Evolutionary conservation across 2,113 vertebrate species (phyloP), one percentile per base, ranked within the genome.

Genomic region (Amphiprion ocellaris): DNA sequence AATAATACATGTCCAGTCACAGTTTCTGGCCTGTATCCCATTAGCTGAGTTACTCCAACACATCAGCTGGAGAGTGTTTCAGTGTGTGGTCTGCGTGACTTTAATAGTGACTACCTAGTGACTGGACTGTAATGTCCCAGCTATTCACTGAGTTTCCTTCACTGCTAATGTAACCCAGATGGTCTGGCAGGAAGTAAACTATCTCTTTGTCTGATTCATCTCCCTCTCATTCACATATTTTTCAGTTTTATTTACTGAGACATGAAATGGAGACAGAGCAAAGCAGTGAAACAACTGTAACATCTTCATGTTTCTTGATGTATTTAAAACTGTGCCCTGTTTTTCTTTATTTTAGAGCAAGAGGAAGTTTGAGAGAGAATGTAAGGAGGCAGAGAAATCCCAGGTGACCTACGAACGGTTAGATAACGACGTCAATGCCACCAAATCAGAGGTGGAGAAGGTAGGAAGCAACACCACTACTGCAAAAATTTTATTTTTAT

Each of bases 371-470:
- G 98, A 99, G 90, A 95, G 98, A 75, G 98, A 99, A 86, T 99
- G 98, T 87, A 96, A 83, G 92, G 98, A 99, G 91, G 97, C 97
- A 1, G 98, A 99, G 93, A 99, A 99, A 79, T 96, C 96, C 55
- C 98, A 99, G 84, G 86, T 97, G 37, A 94, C 94, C 89, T 99
- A 95, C 0, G 98, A 99, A 68, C 96, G 94, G 86, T 86, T 99
- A 90, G 98, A 99, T 90, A 99, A 96, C 3, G 98, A 99, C 92
- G 96, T 96, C 79, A 99, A 99, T 58, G 98, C 98, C 0, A 99
- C 98, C 70, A 99, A 99, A 79, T 98, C 98, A 1, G 98, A 99
- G 82, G 98, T 99, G 87, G 98, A 99, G 90, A 99, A 99, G 97
- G 98, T 99, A 95, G 87, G 89, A 46, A 16, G 30, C 21, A 23